Evolutionary conservation across 2,888 invertebrate species (phyloP), one percentile per base, ranked within the genome.

Genomic region (Orthosia incerta): DNA sequence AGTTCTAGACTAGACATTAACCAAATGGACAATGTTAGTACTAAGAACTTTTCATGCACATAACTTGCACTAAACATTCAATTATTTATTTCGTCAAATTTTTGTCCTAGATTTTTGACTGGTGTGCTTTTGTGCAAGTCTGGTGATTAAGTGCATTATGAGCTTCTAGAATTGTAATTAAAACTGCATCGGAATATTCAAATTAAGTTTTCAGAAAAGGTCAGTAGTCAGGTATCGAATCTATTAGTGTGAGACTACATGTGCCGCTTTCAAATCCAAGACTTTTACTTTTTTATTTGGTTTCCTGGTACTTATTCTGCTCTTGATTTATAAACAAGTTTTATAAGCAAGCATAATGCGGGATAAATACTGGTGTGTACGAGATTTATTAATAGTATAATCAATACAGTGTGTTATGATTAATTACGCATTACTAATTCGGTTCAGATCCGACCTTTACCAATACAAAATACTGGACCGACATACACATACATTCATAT

Each of bases 401-500:
- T 53, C 23, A 63, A 9, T 18, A 46, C 20, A 13, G 1, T 51
- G 2, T 56, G 16, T 50, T 50, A 69, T 45, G 46, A n/a, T 46
- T 50, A 45, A 71, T 50, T 9, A 45, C 15, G 31, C 5, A 65
- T 20, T 2, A 26, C 31, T 46, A 16, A n/a, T 31, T 80, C 0
- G 26, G 13, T 13, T 60, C 18, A 66, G 20, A 20, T 12, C 46
- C 56, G 62, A 72, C 71, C 66, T 79, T 61, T 51, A 23, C 20
- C 65, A 56, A 31, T 53, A 39, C 53, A 55, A 59, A 62, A 62
- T 66, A 71, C 60, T 69, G 60, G 46, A 77, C 11, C 56, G 63
- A 78, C 66, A 61, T 26, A 55, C 50, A 56, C 60, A 60, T 26
- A 71, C 45, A 60, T 79, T 71, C 20, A 53, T 53, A 70, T 53